Conservation (phyloP, 2,797 vertebrate genomes). For the Coccyzus lansbergi region DNA sequence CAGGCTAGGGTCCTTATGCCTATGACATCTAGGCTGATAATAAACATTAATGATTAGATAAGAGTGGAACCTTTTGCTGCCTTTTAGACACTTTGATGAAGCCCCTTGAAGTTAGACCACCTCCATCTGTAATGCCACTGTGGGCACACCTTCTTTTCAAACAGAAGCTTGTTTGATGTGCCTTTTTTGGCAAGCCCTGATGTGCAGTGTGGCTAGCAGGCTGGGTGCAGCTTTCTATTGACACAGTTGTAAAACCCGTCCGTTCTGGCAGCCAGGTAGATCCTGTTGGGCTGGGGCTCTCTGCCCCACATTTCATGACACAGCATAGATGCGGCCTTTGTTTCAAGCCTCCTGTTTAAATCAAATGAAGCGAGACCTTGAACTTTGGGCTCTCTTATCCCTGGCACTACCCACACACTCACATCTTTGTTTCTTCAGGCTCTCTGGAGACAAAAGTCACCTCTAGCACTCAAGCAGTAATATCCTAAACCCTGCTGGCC, state of each 20-base stretch:
- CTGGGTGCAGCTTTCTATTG: constrained; percentile 40
- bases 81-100: background rate
- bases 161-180: background rate
- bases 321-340: background rate
- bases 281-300: background rate
- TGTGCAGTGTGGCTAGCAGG: background rate
- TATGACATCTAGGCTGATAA: background rate
- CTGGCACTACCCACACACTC: background rate
- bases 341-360: background rate
- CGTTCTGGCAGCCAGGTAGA: background rate
- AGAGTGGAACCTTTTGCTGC: background rate
- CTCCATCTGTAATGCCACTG: accelerated
- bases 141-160: background rate
- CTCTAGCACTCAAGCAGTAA: background rate
- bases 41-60: background rate
- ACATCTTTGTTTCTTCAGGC: background rate
- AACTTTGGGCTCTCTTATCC: background rate
- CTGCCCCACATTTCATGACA: background rate
- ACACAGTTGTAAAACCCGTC: constrained; percentile 22
- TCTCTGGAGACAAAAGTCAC: background rate
- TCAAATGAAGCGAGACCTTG: background rate
- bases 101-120: background rate
- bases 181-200: background rate
- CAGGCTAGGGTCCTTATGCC: background rate
- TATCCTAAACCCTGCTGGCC: accelerated